These are phyloP conservation scores for Megalopta genalis DNA, from an alignment of 1,140 invertebrate genomes.

Conservation along the genomic window DNA sequence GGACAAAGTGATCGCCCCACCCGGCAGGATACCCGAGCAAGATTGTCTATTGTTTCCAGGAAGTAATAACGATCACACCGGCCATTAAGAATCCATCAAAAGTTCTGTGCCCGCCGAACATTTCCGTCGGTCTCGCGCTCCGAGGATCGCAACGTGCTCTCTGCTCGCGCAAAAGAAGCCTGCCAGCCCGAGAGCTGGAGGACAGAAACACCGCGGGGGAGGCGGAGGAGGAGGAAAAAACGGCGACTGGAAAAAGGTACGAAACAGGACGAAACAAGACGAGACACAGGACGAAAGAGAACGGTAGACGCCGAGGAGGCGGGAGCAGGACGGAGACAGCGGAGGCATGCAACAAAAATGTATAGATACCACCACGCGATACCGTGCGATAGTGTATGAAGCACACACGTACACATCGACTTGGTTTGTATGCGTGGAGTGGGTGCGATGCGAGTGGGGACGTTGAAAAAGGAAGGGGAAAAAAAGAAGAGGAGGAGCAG, in stretches of 20 bases:
- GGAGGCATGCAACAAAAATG: conserved; percentile 62
- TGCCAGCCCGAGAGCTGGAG: no score
- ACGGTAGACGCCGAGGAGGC: no score
- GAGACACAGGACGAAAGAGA: background rate
- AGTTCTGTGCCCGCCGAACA: conserved; percentile 1
- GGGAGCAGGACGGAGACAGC: conserved; percentile 50
- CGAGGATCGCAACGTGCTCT: background rate
- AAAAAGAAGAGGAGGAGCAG: background rate
- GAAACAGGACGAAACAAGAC: background rate
- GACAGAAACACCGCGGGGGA: background rate
- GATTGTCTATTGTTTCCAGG: no score
- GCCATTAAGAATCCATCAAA: no score
- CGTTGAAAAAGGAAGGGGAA: conserved; percentile 3
- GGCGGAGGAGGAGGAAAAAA: background rate
- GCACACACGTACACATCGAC: background rate
- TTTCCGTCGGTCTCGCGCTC: conserved; percentile 11
- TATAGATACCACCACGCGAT: conserved; percentile 60
- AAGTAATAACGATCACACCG: no score
- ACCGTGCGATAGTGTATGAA: conserved; percentile 34
- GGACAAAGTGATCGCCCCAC: no score
- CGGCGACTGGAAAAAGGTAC: conserved; percentile 2
- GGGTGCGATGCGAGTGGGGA: background rate
- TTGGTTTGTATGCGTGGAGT: background rate
- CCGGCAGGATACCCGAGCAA: no score
- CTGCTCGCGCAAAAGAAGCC: background rate